Percentiles rank a stretch among this genome's conserved stretches.
These are phyloP conservation scores for Calcarius lapponicus DNA, from an alignment of 2,797 vertebrate genomes.

Conservation along the genomic window DNA sequence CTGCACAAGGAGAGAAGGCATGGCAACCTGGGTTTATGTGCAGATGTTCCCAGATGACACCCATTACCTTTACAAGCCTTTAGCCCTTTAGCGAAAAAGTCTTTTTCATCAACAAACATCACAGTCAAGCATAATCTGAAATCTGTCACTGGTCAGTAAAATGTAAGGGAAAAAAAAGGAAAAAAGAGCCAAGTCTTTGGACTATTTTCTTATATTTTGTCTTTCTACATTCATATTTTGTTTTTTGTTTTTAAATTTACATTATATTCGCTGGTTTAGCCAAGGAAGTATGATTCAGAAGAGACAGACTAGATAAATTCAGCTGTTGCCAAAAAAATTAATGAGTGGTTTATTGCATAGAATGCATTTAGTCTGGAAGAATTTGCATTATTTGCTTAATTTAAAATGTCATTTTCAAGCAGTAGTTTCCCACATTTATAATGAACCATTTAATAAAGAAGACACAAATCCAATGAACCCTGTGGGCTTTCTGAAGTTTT, in stretches of 20 bases:
- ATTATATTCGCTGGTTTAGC: background rate
- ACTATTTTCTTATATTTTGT: background rate
- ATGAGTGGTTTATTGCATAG: background rate
- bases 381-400: background rate
- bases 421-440: background rate
- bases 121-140: background rate
- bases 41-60: background rate
- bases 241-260: background rate
- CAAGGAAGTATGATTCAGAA: background rate
- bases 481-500: background rate
- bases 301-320: background rate
- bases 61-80: background rate
- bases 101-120: background rate
- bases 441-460: background rate
- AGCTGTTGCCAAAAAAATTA: background rate
- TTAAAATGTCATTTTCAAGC: background rate
- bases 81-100: background rate
- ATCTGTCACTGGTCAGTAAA: background rate
- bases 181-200: background rate
- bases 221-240: background rate
- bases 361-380: background rate
- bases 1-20: background rate
- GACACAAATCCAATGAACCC: background rate
- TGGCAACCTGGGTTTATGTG: background rate
- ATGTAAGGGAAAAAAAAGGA: accelerated